Percentiles rank a stretch among this genome's conserved stretches.
Evolutionary conservation across 30 jellyfish, hydroid and myxozoan genomes (phyloP).

Genomic region (Rhopilema esculentum): DNA sequence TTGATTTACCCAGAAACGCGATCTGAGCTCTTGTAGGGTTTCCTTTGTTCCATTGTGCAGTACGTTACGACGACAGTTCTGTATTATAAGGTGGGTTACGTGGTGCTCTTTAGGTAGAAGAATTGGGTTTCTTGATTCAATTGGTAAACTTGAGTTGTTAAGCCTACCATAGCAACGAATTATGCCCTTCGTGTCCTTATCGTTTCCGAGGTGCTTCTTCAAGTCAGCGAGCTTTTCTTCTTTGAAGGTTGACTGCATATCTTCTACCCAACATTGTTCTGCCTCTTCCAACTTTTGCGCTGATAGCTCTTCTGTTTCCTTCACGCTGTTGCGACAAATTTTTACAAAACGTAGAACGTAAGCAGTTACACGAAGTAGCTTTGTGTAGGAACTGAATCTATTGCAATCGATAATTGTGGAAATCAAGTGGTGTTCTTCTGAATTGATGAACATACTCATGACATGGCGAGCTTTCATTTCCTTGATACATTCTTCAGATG

Average conservation of each 20-base stretch:
- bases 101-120: constrained; percentile 1
- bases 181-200: background rate
- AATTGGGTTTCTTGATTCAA: constrained; percentile 1
- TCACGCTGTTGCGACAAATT: background rate
- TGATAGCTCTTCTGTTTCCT: background rate
- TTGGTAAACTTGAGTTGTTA: background rate
- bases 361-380: constrained; percentile 31
- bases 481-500: background rate
- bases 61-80: constrained; percentile 31
- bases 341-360: constrained; percentile 12
- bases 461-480: background rate
- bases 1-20: constrained; percentile 58
- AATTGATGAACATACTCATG: background rate
- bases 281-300: constrained; percentile 4
- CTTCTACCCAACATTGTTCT: background rate
- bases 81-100: constrained; percentile 16
- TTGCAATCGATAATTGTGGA: background rate
- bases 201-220: background rate
- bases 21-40: constrained; percentile 54
- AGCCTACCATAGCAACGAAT: constrained; percentile 16
- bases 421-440: background rate
- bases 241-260: background rate
- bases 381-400: constrained; percentile 9
- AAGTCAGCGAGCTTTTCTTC: background rate
- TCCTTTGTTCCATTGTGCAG: constrained; percentile 18